Conservation (phyloP, 53 echinoderm and acorn worm genomes). For the Arbacia lixula region DNA sequence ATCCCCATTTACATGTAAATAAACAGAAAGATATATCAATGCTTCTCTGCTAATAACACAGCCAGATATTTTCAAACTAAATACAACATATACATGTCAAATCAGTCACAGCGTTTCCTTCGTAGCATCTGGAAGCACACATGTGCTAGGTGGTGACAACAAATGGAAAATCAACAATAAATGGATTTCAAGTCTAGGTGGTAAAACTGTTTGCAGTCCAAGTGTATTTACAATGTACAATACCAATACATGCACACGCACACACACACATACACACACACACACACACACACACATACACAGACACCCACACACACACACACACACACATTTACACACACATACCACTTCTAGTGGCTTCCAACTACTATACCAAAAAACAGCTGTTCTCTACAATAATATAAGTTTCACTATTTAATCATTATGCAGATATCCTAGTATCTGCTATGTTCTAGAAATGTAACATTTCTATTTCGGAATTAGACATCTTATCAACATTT, state of each 20-base stretch:
- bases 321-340: too few species aligned
- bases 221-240: conserved; percentile 54
- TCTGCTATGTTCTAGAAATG: too few species aligned
- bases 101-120: conserved; percentile 1
- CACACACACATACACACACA: too few species aligned
- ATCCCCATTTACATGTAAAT: conserved; percentile 11
- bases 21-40: conserved; percentile 10
- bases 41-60: conserved; percentile 14
- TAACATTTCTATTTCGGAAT: too few species aligned
- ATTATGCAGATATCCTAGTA: too few species aligned
- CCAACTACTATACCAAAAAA: conserved; percentile 58
- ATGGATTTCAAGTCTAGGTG: conserved; percentile 58
- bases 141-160: conserved; percentile 48
- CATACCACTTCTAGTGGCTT: conserved; percentile 56
- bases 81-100: conserved; percentile 52
- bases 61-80: conserved; percentile 18
- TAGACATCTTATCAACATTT: too few species aligned
- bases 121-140: conserved; percentile 45
- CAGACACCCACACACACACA: too few species aligned
- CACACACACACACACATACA: too few species aligned
- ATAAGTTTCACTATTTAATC: neutral
- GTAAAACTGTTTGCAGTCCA: conserved; percentile 60
- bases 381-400: conserved; percentile 44
- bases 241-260: conserved; percentile 32
- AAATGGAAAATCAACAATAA: conserved; percentile 25